These are phyloP conservation scores for Malurus elegans DNA, from an alignment of 2,113 vertebrate species.

Conservation along the genomic window DNA sequence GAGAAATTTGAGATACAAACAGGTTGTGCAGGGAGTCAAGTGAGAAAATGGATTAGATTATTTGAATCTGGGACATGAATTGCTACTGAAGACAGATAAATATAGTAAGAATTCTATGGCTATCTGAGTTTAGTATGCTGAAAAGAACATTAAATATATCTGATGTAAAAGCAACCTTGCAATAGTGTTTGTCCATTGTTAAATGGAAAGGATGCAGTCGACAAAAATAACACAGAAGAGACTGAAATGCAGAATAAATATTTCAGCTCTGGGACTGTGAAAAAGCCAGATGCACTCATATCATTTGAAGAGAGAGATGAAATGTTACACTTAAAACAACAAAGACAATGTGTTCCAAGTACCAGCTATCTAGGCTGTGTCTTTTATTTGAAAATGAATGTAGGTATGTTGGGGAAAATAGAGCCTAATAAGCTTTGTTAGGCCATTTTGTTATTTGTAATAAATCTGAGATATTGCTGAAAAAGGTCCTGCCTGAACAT, in stretches of 20 bases:
- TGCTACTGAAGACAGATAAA: neutral
- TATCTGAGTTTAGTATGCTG: neutral
- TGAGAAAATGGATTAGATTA: neutral
- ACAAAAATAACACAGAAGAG: neutral
- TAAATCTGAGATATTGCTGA: neutral
- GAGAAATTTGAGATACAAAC: neutral
- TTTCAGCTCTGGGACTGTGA: neutral
- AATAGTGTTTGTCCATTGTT: neutral
- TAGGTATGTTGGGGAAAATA: neutral
- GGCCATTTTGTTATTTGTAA: neutral
- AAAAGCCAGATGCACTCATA: neutral
- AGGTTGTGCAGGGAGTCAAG: neutral
- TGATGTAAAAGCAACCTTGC: neutral
- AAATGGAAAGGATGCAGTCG: neutral
- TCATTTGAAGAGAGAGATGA: neutral
- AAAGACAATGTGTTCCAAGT: neutral
- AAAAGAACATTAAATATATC: neutral
- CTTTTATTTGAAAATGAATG: neutral
- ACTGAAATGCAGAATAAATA: neutral
- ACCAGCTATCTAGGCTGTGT: neutral
- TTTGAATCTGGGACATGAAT: neutral
- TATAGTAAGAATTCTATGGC: neutral
- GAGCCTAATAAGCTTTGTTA: neutral
- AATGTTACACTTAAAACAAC: neutral
- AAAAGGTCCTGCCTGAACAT: neutral